Conservation (phyloP, 2,797 vertebrate species). For the Potorous gilbertii region DNA sequence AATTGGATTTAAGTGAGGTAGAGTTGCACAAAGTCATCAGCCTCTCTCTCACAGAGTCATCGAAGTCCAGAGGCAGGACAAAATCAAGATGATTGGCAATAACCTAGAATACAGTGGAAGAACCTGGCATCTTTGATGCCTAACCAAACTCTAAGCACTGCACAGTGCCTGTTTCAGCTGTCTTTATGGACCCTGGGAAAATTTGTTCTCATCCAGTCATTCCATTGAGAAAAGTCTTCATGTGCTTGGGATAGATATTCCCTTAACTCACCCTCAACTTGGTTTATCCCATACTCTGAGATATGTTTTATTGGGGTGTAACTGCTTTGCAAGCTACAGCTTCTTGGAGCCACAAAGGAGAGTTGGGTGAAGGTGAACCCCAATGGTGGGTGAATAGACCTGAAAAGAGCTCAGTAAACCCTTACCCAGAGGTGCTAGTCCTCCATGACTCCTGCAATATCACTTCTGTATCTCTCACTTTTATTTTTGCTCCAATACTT, state of each 20-base stretch:
- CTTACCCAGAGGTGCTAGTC: background rate
- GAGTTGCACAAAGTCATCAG: background rate
- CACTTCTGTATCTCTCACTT: background rate
- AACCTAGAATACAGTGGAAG: background rate
- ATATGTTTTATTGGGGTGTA: background rate
- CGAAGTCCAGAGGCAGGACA: background rate
- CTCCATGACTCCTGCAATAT: background rate
- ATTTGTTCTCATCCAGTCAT: background rate
- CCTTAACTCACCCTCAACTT: background rate
- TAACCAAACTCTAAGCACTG: background rate
- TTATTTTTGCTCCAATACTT: background rate
- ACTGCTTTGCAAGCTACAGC: background rate
- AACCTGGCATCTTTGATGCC: background rate
- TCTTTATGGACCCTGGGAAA: background rate
- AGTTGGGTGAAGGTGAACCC: background rate
- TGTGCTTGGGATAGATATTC: background rate
- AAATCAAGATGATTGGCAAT: background rate
- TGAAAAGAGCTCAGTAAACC: background rate
- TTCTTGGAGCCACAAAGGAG: background rate
- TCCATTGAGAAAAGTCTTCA: background rate
- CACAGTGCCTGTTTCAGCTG: background rate
- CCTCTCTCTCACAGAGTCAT: background rate
- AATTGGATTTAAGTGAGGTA: background rate
- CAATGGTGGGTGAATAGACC: background rate
- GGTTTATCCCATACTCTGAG: background rate